These are phyloP conservation scores for Yponomeuta evonymella DNA, from an alignment of 2,888 invertebrate genomes.

Conservation along the genomic window DNA sequence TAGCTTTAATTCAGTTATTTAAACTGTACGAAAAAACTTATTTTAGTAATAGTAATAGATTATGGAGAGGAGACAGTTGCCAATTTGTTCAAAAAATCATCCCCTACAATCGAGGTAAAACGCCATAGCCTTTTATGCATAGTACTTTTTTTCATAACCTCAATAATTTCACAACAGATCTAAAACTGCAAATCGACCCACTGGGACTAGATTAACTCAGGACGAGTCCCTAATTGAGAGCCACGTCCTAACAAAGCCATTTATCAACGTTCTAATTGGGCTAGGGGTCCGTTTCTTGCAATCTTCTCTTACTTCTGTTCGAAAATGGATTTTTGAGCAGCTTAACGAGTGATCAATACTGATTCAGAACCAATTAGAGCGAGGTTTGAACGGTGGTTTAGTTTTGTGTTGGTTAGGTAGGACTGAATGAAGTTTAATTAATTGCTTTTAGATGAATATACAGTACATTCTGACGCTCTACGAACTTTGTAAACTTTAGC, in stretches of 20 bases:
- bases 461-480: too few relatives aligned
- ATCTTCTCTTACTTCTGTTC: slow-evolving; percentile 5
- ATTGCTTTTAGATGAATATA: too few relatives aligned
- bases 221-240: background rate
- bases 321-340: background rate
- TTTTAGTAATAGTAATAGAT: too few relatives aligned
- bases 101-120: too few relatives aligned
- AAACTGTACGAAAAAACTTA: too few relatives aligned
- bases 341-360: slow-evolving; percentile 6
- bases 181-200: background rate
- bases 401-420: too few relatives aligned
- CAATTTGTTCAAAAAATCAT: too few relatives aligned
- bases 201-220: background rate
- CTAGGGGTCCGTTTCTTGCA: background rate
- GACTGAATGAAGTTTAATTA: too few relatives aligned
- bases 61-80: too few relatives aligned
- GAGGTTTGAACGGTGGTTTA: background rate
- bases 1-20: too few relatives aligned
- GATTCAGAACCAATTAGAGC: slow-evolving; percentile 3
- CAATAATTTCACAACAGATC: background rate
- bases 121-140: background rate
- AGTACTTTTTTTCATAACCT: background rate
- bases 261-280: slow-evolving; percentile 7
- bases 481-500: too few relatives aligned
- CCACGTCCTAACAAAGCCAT: background rate